Conservation (phyloP, 2,888 invertebrate genomes). For the Griposia aprilina region DNA sequence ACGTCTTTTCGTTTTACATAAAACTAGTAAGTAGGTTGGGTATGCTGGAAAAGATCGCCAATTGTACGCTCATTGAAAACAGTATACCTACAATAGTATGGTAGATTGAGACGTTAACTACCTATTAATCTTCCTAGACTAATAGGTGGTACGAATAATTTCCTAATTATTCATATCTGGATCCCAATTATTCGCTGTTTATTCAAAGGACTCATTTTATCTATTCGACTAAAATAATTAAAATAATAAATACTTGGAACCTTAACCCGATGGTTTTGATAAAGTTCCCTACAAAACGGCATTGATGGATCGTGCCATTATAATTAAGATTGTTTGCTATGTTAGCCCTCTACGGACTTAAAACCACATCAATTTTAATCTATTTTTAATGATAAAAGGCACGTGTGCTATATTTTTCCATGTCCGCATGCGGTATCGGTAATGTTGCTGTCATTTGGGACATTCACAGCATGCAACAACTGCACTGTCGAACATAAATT, state of each 20-base stretch:
- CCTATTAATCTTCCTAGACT: background rate
- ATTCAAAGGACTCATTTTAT: background rate
- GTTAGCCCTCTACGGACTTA: background rate
- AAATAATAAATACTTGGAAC: background rate
- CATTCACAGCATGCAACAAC: background rate
- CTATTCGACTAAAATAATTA: background rate
- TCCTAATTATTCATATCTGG: background rate
- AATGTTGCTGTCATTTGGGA: background rate
- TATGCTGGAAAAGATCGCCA: background rate
- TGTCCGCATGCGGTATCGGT: background rate
- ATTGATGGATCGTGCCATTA: background rate
- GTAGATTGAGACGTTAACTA: too few relatives aligned
- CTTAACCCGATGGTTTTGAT: background rate
- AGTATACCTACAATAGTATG: too few relatives aligned
- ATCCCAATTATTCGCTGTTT: background rate
- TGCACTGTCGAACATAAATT: background rate
- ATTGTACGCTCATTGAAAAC: background rate
- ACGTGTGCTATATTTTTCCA: too few relatives aligned
- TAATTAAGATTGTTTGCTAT: conserved; percentile 1
- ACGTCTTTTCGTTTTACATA: conserved; percentile 11
- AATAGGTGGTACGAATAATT: background rate
- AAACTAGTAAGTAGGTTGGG: background rate
- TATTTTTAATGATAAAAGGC: background rate
- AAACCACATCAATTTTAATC: conserved; percentile 1
- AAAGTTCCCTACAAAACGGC: too few relatives aligned